phyloP scores from a whole-genome alignment of 2,113 vertebrate genomes.

The Hippocampus guttulatus region DNA sequence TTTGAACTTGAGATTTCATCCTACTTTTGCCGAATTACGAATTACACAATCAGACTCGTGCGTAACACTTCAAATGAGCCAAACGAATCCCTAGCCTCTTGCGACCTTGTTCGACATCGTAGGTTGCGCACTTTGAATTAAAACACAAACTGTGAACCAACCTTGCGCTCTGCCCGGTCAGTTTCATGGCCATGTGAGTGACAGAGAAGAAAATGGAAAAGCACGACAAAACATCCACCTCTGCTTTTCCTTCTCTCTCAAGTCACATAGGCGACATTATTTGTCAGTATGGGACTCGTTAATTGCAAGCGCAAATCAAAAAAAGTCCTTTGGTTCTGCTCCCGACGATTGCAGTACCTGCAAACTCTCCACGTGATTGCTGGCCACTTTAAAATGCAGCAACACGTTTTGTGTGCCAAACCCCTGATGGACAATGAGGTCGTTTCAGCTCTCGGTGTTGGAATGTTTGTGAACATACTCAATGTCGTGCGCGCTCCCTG shows the following conservation, averaged over 20 bases:
- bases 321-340: slow-evolving; percentile 51
- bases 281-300: slow-evolving; percentile 46
- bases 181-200: slow-evolving; percentile 65
- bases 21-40: background rate
- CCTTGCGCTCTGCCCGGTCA: slow-evolving; percentile 52
- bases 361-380: slow-evolving; percentile 45
- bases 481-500: slow-evolving; percentile 17
- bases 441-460: background rate
- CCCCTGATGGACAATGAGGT: slow-evolving; percentile 49
- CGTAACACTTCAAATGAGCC: background rate
- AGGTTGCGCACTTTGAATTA: background rate
- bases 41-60: background rate
- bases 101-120: background rate
- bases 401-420: slow-evolving; percentile 52
- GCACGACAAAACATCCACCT: slow-evolving; percentile 47
- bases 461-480: background rate
- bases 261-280: slow-evolving; percentile 50
- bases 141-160: slow-evolving; percentile 25
- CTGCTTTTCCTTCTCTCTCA: slow-evolving; percentile 35
- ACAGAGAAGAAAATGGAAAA: slow-evolving; percentile 44
- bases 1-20: background rate
- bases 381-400: slow-evolving; percentile 46
- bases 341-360: slow-evolving; percentile 46
- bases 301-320: slow-evolving; percentile 61
- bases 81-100: background rate